Evolutionary conservation across 2,113 vertebrate species (phyloP), one percentile per base, ranked within the genome.

Genomic region (Dryoscopus gambensis): DNA sequence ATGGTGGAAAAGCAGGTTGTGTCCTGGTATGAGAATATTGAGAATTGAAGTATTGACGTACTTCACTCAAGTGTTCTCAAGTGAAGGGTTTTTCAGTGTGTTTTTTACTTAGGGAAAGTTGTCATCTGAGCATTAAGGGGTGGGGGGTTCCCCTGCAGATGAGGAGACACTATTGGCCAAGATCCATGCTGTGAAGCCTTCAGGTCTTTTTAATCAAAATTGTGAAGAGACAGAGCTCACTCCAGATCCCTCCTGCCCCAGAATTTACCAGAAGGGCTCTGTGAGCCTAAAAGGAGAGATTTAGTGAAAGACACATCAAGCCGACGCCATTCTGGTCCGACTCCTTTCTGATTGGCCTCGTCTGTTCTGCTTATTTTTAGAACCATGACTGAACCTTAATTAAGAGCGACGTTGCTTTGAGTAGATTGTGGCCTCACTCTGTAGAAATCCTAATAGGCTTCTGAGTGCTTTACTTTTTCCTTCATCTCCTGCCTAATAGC

Each of bases 351-450:
- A 95, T 71, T 91, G 77, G 75, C 90, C 91, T 88, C 33, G 13
- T 95, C 93, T 80, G 59, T 87, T 96, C 60, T 56, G 76, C 80
- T 95, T 97, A 96, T 96, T 93, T 93, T 96, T 96, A 96, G 95
- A 90, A 59, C 76, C 92, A 46, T 73, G 93, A 79, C 90, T 95
- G 92, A 82, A 63, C 68, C 70, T 93, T 97, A 97, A 97, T 97
- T 77, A 84, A 85, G 92, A 88, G 75, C 2, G 89, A 96, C 80
- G 0, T 52, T 73, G 78, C 95, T 94, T 90, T 96, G 90, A 95
- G 94, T 74, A 89, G 94, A 93, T 94, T 92, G 79, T 67, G 75
- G 89, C 71, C 94, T 87, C 3, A 1, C 91, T 89, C 88, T 35
- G 77, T 77, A 2, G 3, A 94, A 94, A 95, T 75, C 94, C 91